Percentiles rank a stretch among this genome's conserved stretches.
These are phyloP conservation scores for Oophaga sylvatica DNA, from an alignment of 2,797 vertebrate species.

Conservation along the genomic window DNA sequence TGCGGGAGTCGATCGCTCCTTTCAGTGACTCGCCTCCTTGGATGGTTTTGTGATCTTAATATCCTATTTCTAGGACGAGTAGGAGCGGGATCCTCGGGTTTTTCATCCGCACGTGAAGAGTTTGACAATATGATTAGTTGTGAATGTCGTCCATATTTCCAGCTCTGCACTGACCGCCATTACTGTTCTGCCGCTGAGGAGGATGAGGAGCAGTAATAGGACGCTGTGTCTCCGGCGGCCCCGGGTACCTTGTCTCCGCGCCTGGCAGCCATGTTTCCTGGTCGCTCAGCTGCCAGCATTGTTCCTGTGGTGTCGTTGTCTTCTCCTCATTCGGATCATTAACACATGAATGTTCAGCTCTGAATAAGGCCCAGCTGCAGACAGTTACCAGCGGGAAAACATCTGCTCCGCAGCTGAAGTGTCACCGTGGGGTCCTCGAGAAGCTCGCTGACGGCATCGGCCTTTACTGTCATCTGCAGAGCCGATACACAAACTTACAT, in stretches of 20 bases:
- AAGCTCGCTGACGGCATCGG: constrained; percentile 16
- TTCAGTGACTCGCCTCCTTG: background rate
- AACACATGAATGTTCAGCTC: constrained; percentile 55
- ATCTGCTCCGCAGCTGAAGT: constrained; percentile 48
- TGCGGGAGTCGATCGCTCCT: background rate
- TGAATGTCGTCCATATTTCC: background rate
- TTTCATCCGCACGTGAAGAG: background rate
- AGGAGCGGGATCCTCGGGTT: background rate
- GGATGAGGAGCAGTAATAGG: background rate
- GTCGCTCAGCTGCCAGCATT: constrained; percentile 43
- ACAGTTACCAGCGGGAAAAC: constrained; percentile 30
- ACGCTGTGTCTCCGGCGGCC: background rate
- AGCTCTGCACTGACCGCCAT: background rate
- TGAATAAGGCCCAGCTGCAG: constrained; percentile 54
- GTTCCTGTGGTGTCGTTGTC: constrained; percentile 43
- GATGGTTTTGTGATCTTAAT: background rate
- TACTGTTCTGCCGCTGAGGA: background rate
- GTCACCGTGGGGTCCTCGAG: constrained; percentile 40
- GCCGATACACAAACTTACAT: too few species aligned
- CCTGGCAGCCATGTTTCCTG: constrained; percentile 20
- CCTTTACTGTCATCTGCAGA: background rate
- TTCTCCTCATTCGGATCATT: constrained; percentile 49
- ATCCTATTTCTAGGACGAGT: background rate
- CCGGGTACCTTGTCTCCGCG: background rate
- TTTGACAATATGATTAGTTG: background rate